Evolutionary conservation across 2,888 invertebrate genomes (phyloP).

Genomic region (Stenchaetothrips biformis): DNA sequence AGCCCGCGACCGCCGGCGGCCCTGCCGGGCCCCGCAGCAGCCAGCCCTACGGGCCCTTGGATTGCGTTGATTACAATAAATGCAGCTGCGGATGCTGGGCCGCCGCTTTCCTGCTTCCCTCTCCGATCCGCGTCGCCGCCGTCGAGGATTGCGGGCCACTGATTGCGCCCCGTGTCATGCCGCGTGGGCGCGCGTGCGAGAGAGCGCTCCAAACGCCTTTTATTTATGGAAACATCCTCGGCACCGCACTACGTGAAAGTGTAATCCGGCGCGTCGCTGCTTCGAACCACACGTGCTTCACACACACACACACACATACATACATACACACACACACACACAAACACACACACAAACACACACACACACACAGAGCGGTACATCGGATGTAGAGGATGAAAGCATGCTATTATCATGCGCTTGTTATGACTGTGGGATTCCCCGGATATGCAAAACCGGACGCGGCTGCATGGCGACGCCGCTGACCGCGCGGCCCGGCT

Average conservation of each 20-base stretch:
- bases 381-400: not conserved
- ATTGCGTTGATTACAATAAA: conserved; percentile 24
- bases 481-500: too few relatives aligned
- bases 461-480: too few relatives aligned
- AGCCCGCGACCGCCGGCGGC: not conserved
- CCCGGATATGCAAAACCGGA: not conserved
- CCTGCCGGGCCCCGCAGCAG: not conserved
- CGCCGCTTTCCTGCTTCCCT: conserved; percentile 11
- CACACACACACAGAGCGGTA: not conserved
- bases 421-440: not conserved
- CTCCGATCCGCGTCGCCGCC: not conserved
- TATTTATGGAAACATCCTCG: too few relatives aligned
- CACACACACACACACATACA: not conserved
- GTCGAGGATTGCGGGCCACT: not conserved
- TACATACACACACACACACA: not conserved
- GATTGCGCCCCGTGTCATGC: not conserved
- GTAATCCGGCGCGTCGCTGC: too few relatives aligned
- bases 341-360: not conserved
- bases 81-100: conserved; percentile 11
- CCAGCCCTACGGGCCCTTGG: not conserved
- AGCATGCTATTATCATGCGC: not conserved
- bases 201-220: too few relatives aligned
- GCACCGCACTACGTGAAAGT: too few relatives aligned
- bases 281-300: not conserved
- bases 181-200: not conserved